These are phyloP conservation scores for Zingel zingel DNA, from an alignment of 2,113 vertebrate species.

Conservation along the genomic window DNA sequence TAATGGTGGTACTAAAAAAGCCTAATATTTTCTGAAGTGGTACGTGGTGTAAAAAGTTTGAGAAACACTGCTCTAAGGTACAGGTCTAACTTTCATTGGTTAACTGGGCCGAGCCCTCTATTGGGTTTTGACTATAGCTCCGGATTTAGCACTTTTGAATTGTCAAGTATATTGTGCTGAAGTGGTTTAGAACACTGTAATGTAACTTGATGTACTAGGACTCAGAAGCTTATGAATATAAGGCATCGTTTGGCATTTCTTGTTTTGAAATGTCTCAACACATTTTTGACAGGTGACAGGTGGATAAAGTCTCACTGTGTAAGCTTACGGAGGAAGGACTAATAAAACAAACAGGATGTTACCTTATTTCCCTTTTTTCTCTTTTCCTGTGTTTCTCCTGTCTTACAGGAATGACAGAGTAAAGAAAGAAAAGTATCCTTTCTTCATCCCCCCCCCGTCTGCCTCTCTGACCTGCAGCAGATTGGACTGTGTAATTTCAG, in stretches of 20 bases:
- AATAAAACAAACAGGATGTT: background rate
- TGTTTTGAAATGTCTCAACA: background rate
- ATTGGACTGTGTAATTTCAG: slow-evolving; percentile 45
- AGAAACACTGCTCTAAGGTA: no score
- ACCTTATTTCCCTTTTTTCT: background rate
- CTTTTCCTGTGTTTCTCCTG: no score
- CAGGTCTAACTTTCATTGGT: no score
- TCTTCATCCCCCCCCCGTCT: background rate
- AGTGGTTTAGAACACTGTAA: no score
- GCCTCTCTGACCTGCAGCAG: slow-evolving; percentile 48
- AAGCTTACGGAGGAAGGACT: background rate
- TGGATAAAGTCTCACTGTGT: background rate
- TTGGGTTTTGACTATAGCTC: no score
- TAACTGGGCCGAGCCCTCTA: no score
- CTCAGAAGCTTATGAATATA: background rate
- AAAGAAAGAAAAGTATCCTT: background rate
- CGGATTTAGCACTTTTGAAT: no score
- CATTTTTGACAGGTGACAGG: background rate
- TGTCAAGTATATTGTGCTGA: no score
- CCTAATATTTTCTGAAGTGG: no score
- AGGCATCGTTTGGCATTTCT: background rate
- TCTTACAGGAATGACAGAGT: background rate
- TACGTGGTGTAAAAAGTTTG: no score
- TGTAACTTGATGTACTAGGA: background rate
- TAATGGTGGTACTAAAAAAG: no score